Conservation (phyloP, 2,797 vertebrate species). For the Enteromius radiatus region DNA sequence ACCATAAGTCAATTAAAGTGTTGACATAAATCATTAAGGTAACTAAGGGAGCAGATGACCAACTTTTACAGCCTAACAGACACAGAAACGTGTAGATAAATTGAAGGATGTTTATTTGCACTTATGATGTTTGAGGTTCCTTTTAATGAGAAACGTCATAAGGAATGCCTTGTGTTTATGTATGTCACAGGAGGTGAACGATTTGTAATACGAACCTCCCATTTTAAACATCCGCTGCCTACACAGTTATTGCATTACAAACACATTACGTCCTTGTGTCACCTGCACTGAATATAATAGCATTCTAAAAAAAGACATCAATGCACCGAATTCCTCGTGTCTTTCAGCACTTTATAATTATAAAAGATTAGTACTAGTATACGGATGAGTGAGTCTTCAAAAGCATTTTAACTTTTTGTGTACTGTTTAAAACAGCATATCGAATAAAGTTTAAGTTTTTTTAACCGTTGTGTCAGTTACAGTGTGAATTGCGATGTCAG, state of each 20-base stretch:
- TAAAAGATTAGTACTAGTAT: neutral
- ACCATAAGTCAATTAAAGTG: neutral
- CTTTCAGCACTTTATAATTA: neutral
- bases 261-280: neutral
- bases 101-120: neutral
- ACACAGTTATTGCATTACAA: conserved; percentile 2
- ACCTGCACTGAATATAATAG: neutral
- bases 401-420: too few relatives aligned
- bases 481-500: too few relatives aligned
- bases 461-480: neutral
- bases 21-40: neutral
- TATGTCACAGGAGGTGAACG: neutral
- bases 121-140: neutral
- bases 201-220: neutral
- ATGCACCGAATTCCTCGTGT: neutral
- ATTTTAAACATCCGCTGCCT: conserved; percentile 16
- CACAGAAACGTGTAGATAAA: neutral
- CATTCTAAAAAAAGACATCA: neutral
- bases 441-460: neutral
- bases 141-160: neutral
- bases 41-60: neutral
- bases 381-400: neutral
- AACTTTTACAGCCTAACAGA: neutral
- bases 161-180: neutral
- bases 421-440: neutral